These are phyloP conservation scores for Crenichthys baileyi DNA, from an alignment of 2,797 vertebrate species.

Conservation along the genomic window DNA sequence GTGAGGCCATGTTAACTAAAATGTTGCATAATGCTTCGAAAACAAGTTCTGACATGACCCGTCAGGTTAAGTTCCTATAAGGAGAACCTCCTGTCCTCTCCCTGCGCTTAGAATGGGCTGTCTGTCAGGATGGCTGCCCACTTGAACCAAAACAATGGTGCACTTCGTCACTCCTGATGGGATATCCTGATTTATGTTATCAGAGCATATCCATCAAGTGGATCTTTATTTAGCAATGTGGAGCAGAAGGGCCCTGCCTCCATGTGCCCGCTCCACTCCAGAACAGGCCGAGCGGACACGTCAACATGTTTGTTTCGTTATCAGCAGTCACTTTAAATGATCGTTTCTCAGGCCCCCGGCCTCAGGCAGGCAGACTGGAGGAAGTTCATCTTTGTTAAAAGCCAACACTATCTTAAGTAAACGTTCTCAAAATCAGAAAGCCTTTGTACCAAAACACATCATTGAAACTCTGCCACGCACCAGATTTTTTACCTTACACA, in stretches of 20 bases:
- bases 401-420: constrained; percentile 60
- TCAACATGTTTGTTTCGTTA: constrained; percentile 65
- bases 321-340: constrained; percentile 57
- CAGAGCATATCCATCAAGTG: constrained; percentile 66
- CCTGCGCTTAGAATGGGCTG: constrained; percentile 47
- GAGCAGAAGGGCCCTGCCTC: constrained; percentile 41
- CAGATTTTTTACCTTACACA: neutral
- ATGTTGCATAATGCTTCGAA: constrained; percentile 51
- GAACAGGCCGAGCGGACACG: constrained; percentile 36
- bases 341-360: constrained; percentile 17
- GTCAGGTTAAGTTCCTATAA: constrained; percentile 40
- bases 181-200: constrained; percentile 84
- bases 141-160: constrained; percentile 82
- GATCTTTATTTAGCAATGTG: constrained; percentile 76
- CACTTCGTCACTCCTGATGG: constrained; percentile 76
- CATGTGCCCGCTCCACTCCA: constrained; percentile 46
- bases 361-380: constrained; percentile 17
- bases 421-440: constrained; percentile 41
- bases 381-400: constrained; percentile 66
- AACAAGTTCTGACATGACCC: constrained; percentile 61
- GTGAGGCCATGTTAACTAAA: neutral
- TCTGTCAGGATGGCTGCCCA: constrained; percentile 80
- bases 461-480: constrained; percentile 15
- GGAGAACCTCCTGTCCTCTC: constrained; percentile 68
- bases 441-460: constrained; percentile 22